Conservation (phyloP, 2,113 vertebrate species). For the Macroglossus sobrinus region DNA sequence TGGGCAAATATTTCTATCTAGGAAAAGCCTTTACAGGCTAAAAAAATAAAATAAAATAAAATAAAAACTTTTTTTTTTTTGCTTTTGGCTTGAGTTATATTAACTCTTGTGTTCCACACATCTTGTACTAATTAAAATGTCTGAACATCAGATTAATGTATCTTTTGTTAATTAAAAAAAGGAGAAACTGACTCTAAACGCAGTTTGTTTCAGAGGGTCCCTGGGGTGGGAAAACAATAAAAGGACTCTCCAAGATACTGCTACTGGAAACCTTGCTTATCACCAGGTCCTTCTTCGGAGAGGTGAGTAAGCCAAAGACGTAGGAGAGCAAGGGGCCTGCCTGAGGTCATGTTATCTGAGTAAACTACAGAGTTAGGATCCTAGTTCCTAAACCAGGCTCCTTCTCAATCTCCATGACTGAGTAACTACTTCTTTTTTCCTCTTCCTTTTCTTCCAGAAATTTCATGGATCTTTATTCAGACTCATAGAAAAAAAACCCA, state of each 20-base stretch:
- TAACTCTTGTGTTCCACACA: not conserved
- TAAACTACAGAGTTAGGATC: not conserved
- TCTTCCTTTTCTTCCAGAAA: not conserved
- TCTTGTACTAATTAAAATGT: conserved; percentile 3
- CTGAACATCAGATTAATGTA: not conserved
- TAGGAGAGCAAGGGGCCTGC: not conserved
- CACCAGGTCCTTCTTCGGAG: not conserved
- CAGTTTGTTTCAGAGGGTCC: not conserved
- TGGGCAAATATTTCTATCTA: not conserved
- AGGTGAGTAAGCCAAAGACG: not conserved
- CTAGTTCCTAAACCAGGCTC: not conserved
- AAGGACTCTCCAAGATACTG: not conserved
- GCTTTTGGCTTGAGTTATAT: not conserved
- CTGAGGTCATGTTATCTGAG: not conserved
- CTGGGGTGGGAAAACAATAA: not conserved
- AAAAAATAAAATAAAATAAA: not conserved
- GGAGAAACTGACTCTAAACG: not conserved
- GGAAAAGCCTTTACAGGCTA: not conserved
- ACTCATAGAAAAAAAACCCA: not conserved
- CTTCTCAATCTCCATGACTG: not conserved
- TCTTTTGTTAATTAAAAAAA: not conserved
- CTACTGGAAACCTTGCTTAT: not conserved
- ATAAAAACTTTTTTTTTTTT: not conserved
- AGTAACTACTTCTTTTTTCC: not conserved
- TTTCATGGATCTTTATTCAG: not conserved